A percentile compares a stretch with the other conserved stretches of the same genome.
Evolutionary conservation across 2,113 vertebrate species (phyloP).

Genomic region (Cynopterus brachyotis): DNA sequence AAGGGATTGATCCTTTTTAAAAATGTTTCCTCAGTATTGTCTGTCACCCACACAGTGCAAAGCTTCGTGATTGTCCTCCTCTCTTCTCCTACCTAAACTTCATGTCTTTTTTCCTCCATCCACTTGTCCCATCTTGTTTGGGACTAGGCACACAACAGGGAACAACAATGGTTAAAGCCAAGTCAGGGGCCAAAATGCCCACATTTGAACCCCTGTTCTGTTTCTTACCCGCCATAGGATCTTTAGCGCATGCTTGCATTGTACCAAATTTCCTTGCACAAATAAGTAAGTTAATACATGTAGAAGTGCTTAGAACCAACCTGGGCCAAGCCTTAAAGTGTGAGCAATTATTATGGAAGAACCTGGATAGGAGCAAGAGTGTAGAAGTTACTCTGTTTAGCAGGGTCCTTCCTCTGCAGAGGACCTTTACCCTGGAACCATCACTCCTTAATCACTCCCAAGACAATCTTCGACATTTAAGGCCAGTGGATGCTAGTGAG

Average conservation of each 20-base stretch:
- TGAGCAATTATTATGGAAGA: neutral
- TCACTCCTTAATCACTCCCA: neutral
- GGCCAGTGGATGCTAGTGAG: neutral
- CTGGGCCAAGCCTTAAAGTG: neutral
- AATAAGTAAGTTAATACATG: neutral
- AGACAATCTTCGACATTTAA: neutral
- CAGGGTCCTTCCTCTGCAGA: neutral
- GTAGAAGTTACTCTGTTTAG: neutral
- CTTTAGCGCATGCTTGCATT: neutral
- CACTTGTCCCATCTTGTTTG: neutral
- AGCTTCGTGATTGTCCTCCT: neutral
- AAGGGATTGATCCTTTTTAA: neutral
- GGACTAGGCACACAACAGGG: neutral
- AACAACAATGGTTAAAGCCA: neutral
- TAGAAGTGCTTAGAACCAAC: neutral
- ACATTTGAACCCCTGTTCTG: neutral
- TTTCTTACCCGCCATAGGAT: too few relatives aligned
- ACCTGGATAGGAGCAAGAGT: rapidly evolving
- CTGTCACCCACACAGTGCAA: neutral
- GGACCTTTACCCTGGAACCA: neutral
- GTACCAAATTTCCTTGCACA: neutral
- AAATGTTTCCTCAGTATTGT: neutral
- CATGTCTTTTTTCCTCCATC: neutral
- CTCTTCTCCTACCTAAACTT: neutral
- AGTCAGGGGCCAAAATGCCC: neutral